Evolutionary conservation across 2,113 vertebrate genomes (phyloP), one percentile per base, ranked within the genome.

Genomic region (Anthoscopus minutus): DNA sequence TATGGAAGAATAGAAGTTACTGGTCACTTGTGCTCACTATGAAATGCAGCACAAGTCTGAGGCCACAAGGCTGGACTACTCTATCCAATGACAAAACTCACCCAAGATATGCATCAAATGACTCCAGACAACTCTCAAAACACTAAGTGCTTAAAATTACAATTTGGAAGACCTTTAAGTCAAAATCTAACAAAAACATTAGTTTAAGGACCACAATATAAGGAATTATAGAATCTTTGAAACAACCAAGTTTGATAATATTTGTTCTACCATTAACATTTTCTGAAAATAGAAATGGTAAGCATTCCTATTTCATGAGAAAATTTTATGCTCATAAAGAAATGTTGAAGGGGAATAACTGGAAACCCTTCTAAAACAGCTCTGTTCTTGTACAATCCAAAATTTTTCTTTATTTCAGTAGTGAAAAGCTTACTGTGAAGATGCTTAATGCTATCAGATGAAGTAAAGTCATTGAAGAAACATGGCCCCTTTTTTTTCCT

Each of bases 401-500:
- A 81, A 7, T 33, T 88, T 54, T 42, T 42, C 7, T 64, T 35
- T 40, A 65, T 61, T 86, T 84, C 35, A 66, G 33, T 44, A 64
- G 9, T 35, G 27, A 91, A 84, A 81, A 89, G 17, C 30, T 57
- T 78, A 48, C 38, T n/a, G 30, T 62, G 48, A 85, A 64, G 38
- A 81, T 47, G 6, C 35, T 89, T 71, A 51, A 71, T 60, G 18
- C 47, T 79, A 51, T 42, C 30, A 81, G 64, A 65, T 86, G 53
- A 91, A 86, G 27, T 50, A 80, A 64, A 9, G n/a, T 61, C 24
- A 65, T 6, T 0, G 7, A 21, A 40, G 23, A 50, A 87, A 87
- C 12, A 37, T 0, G 2, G 5, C 10, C 6, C 3, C 1, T 8
- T 28, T 33, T 57, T 31, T 54, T 6, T 4, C 6, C 7, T 44